Base-by-base conservation (phyloP, 1,140 invertebrate genomes). In the Zeugodacus cucurbitae region DNA sequence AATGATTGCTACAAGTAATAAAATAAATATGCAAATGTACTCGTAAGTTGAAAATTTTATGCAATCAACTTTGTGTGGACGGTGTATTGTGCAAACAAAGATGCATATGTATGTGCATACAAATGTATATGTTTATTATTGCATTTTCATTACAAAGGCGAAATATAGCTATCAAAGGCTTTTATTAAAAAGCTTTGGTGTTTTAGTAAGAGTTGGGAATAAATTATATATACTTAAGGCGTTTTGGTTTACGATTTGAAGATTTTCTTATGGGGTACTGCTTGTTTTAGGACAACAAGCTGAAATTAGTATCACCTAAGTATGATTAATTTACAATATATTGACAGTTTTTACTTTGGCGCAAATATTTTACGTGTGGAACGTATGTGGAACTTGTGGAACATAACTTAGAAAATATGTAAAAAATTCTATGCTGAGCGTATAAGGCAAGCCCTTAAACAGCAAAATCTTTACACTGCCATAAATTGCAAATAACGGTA, bases 61-160 rank as follows among this genome's bases (percentile, higher is more conserved):
- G 74, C 74, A 82, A 82, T 82, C 74, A 82, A 82, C 74, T 82
- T 82, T 82, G 74, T 82, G 74, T 82, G 74, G 74, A 34, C 11
- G 11, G 74, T 48, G 22, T 82, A 41, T 82, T 82, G n/a, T 17
- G 22, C 41, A 48, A 82, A 48, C 74, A 82, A 82, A 82, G 10
- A 1, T 1, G 20, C 11, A 34, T 37, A 70, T 14, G 14, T 17
- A 20, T 11, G 29, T 70, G 22, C 20, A 62, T 22, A 22, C 20
- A 62, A 11, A 70, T 34, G 26, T 70, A 34, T 70, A 17, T 32
- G 64, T 34, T 32, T 37, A 26, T 62, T 54, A 54, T 17, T 54
- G 48, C 48, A 54, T 54, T 20, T 54, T 54, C 3, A 54, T 54
- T 54, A 54, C 48, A 54, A 54, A 54, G 48, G 14, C 11, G 26